Evolutionary conservation across 2,888 invertebrate genomes (phyloP).

Genomic region (Conus canariensis): DNA sequence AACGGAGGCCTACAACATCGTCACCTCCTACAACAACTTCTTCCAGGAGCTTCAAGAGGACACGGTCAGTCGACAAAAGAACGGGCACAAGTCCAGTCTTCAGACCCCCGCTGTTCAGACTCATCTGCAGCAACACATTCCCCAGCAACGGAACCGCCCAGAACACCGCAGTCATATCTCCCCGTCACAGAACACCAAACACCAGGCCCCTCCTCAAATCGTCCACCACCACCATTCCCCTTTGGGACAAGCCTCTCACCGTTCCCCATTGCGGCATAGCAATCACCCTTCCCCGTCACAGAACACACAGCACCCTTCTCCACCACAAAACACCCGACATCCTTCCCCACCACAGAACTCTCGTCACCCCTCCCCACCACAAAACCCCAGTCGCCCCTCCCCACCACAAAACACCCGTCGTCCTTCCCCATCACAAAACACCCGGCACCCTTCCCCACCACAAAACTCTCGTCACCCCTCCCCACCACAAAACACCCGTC

Average conservation of each 20-base stretch:
- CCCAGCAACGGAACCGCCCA: background rate
- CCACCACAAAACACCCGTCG: background rate
- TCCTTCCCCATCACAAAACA: background rate
- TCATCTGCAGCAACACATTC: background rate
- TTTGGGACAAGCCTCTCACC: too few relatives aligned
- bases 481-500: background rate
- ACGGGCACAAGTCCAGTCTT: background rate
- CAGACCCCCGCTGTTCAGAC: background rate
- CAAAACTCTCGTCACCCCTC: background rate
- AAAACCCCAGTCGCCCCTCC: background rate
- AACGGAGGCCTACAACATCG: slow-evolving; percentile 53
- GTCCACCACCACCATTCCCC: too few relatives aligned
- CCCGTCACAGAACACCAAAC: background rate
- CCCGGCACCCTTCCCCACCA: too few relatives aligned
- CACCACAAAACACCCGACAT: background rate
- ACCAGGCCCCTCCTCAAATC: too few relatives aligned
- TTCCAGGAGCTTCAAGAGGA: slow-evolving; percentile 60
- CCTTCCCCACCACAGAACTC: background rate
- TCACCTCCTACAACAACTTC: slow-evolving; percentile 59
- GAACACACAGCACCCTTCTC: background rate
- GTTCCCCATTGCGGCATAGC: too few relatives aligned
- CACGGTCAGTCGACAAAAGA: slow-evolving; percentile 30
- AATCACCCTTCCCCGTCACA: background rate
- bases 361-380: background rate
- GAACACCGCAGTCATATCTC: background rate